A percentile compares a stretch with the other conserved stretches of the same genome.
phyloP scores from a whole-genome alignment of 2,797 vertebrate species.

The Rousettus madagascariensis region DNA sequence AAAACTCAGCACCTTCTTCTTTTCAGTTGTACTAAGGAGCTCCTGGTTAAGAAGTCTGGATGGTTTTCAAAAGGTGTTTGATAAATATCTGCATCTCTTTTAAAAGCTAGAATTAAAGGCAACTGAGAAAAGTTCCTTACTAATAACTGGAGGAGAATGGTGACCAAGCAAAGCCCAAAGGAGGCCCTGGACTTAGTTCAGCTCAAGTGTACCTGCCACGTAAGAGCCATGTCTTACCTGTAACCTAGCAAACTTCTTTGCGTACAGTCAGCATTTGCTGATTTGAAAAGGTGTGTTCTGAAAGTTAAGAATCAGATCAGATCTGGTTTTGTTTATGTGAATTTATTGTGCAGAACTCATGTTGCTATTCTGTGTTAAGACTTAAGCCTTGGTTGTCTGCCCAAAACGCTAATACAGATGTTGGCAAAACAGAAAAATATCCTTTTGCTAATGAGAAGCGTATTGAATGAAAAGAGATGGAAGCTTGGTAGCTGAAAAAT shows the following conservation, averaged over 20 bases:
- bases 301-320: not conserved
- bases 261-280: not conserved
- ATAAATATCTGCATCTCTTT: not conserved
- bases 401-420: not conserved
- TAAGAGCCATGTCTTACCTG: not conserved
- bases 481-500: not conserved
- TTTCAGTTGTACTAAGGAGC: not conserved
- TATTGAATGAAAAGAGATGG: constrained; percentile 23
- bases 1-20: not conserved
- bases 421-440: not conserved
- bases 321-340: constrained; percentile 12
- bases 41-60: not conserved
- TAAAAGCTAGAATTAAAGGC: constrained; percentile 17
- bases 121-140: not conserved
- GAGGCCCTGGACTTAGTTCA: not conserved
- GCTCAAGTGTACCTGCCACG: not conserved
- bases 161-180: not conserved
- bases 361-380: not conserved
- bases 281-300: not conserved
- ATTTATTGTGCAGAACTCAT: not conserved
- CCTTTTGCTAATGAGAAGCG: not conserved
- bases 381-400: not conserved
- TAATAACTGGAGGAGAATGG: not conserved
- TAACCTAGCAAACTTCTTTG: not conserved
- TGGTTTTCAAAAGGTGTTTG: constrained; percentile 28